phyloP scores from a whole-genome alignment of 2,113 vertebrate genomes.

The Aythya baeri region DNA sequence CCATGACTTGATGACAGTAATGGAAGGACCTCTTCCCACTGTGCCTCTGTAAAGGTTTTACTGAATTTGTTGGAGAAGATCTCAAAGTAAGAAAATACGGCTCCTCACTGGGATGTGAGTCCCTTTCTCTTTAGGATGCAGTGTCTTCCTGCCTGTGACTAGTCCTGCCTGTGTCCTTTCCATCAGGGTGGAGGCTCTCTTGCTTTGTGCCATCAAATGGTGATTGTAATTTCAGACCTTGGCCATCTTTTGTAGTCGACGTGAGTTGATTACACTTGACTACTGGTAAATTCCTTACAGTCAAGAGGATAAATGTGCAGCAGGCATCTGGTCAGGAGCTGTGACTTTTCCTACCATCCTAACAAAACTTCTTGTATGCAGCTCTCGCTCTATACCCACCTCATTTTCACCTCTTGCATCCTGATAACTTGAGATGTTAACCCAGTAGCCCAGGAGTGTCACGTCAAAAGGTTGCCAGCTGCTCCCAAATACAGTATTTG shows the following conservation, averaged over 20 bases:
- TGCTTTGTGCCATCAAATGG: neutral
- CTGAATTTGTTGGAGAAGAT: neutral
- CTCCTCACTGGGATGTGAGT: neutral
- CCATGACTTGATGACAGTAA: neutral
- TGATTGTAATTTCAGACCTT: neutral
- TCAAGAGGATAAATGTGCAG: neutral
- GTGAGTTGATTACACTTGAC: neutral
- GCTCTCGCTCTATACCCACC: neutral
- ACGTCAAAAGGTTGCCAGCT: neutral
- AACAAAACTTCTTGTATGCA: neutral
- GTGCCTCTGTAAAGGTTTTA: neutral
- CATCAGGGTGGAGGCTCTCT: neutral
- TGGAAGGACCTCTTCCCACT: neutral
- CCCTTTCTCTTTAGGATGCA: neutral
- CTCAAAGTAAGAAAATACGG: neutral
- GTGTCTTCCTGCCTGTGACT: neutral
- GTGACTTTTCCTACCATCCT: neutral
- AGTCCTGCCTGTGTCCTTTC: neutral
- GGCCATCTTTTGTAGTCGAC: neutral
- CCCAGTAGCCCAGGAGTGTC: neutral
- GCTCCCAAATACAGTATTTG: neutral
- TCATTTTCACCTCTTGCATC: neutral
- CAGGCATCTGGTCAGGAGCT: neutral
- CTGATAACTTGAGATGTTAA: neutral
- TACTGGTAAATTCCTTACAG: neutral